These are phyloP conservation scores for Drosophila pegasa DNA, from an alignment of 2,888 invertebrate genomes.

Conservation along the genomic window DNA sequence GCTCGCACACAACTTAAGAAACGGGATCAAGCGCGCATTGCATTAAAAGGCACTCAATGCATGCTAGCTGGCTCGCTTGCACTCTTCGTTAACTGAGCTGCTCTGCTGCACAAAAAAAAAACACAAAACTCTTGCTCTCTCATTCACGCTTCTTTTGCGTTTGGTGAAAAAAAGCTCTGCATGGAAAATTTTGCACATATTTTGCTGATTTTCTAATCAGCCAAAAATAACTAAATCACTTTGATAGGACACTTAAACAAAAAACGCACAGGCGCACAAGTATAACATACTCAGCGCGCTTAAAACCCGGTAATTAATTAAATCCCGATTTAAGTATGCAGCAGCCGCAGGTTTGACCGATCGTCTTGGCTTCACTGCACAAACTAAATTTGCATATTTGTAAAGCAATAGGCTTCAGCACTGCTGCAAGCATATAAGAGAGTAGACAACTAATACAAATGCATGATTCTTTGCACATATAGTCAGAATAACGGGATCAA, in stretches of 20 bases:
- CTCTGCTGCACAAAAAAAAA: not conserved
- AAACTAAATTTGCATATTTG: constrained; percentile 5
- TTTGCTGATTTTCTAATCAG: not conserved
- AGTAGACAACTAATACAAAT: not conserved
- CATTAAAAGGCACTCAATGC: not conserved
- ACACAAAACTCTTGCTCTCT: not conserved
- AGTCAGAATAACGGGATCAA: not conserved
- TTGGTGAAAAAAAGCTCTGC: not conserved
- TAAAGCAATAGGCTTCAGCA: not conserved
- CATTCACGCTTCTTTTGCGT: too few species aligned
- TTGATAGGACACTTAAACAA: not conserved
- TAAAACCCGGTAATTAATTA: too few species aligned
- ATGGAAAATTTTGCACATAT: not conserved
- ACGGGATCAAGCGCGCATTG: not conserved
- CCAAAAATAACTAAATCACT: not conserved
- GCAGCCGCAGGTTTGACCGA: not conserved
- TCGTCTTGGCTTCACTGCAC: not conserved
- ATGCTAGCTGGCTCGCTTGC: not conserved
- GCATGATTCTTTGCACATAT: not conserved
- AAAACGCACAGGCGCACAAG: not conserved
- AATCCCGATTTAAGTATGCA: not conserved
- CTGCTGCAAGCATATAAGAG: not conserved
- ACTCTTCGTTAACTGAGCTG: not conserved
- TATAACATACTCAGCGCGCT: too few species aligned
- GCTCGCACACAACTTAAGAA: not conserved